Conservation (phyloP, 2,797 vertebrate species). For the Cryptoblepharus egeriae region DNA sequence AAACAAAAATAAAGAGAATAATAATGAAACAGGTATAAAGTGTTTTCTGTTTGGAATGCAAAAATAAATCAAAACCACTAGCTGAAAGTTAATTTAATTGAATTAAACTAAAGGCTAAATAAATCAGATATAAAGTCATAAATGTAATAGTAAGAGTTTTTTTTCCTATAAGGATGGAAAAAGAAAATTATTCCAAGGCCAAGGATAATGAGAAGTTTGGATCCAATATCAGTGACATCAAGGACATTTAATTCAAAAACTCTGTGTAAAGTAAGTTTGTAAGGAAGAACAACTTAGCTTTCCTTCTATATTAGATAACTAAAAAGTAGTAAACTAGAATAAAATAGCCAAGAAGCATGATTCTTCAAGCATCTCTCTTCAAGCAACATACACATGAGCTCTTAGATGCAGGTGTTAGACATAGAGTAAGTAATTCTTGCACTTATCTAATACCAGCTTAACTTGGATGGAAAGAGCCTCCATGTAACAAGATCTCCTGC, state of each 20-base stretch:
- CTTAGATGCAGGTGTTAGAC: not conserved
- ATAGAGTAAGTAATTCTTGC: not conserved
- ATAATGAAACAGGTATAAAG: conserved; percentile 48
- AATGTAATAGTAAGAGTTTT: conserved; percentile 10
- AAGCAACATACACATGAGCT: not conserved
- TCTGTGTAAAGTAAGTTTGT: conserved; percentile 4
- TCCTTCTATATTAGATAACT: conserved; percentile 35
- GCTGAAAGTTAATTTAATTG: conserved; percentile 14
- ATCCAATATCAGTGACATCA: conserved; percentile 34
- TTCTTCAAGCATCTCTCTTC: too few relatives aligned
- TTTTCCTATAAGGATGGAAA: conserved; percentile 38
- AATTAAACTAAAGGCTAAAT: conserved; percentile 44
- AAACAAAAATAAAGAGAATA: conserved; percentile 27
- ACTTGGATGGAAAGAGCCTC: not conserved
- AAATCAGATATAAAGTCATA: conserved; percentile 15
- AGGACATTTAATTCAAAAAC: conserved; percentile 24
- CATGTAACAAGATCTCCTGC: not conserved
- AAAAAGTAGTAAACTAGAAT: conserved; percentile 21
- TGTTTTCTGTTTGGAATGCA: conserved; percentile 23
- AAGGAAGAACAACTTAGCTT: conserved; percentile 15
- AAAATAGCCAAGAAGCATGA: conserved; percentile 35
- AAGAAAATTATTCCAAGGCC: conserved; percentile 12
- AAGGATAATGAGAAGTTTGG: conserved; percentile 13
- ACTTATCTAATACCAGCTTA: not conserved
- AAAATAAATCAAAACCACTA: conserved; percentile 48